Evolutionary conservation across 2,113 vertebrate genomes (phyloP).

Genomic region (Conger conger): DNA sequence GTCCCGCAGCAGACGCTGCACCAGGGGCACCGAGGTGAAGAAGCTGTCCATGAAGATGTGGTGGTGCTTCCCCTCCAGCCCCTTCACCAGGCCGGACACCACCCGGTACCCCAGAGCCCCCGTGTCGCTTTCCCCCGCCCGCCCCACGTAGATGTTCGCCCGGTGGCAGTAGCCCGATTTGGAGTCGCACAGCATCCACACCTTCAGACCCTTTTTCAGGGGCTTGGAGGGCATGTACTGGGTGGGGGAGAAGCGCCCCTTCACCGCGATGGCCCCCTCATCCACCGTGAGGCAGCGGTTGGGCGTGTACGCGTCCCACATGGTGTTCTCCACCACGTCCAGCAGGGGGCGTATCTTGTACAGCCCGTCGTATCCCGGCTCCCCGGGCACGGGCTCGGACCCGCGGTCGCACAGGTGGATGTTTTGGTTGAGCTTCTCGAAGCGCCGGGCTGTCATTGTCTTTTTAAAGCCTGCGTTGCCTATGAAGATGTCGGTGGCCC

Average conservation of each 20-base stretch:
- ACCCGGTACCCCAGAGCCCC: constrained; percentile 59
- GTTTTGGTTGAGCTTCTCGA: constrained; percentile 76
- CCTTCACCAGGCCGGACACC: constrained; percentile 68
- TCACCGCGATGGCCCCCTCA: constrained; percentile 64
- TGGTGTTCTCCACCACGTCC: constrained; percentile 73
- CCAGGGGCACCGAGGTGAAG: constrained; percentile 73
- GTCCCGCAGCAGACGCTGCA: constrained; percentile 68
- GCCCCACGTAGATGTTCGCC: constrained; percentile 67
- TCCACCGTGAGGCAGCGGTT: constrained; percentile 75
- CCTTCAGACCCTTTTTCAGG: constrained; percentile 70
- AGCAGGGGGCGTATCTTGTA: constrained; percentile 76
- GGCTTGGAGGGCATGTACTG: constrained; percentile 78
- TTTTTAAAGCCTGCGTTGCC: constrained; percentile 78
- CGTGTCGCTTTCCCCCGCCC: constrained; percentile 55
- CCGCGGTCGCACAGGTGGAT: constrained; percentile 74
- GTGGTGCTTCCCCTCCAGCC: constrained; percentile 72
- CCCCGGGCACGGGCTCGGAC: constrained; percentile 65
- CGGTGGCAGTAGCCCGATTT: constrained; percentile 77
- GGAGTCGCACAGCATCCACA: constrained; percentile 80
- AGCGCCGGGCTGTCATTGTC: constrained; percentile 75
- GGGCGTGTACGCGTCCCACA: constrained; percentile 74
- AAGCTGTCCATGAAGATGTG: constrained; percentile 77
- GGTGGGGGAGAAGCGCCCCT: constrained; percentile 70
- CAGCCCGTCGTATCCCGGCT: constrained; percentile 73
- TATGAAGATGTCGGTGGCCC: constrained; percentile 78